phyloP scores from a whole-genome alignment of 2,888 invertebrate species.

The Apeira syringaria region DNA sequence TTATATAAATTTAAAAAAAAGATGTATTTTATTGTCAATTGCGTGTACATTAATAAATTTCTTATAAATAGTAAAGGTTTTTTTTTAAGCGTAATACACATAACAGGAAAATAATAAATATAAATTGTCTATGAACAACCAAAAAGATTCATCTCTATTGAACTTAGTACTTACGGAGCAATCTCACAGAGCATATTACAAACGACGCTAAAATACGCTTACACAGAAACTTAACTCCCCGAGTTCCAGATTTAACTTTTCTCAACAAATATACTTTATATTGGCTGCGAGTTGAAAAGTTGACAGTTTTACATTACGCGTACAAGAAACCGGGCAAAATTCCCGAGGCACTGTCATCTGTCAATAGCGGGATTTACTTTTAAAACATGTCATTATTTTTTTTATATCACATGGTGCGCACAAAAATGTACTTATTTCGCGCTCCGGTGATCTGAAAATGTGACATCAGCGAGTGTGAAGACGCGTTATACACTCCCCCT shows the following conservation, averaged over 20 bases:
- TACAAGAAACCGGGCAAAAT: constrained; percentile 24
- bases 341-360: constrained; percentile 48
- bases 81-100: too few species aligned
- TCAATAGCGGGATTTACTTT: constrained; percentile 72
- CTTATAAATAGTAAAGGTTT: too few species aligned
- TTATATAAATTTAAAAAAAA: too few species aligned
- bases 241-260: constrained; percentile 24
- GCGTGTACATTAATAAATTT: too few species aligned
- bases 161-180: background rate
- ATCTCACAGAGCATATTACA: background rate
- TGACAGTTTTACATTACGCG: constrained; percentile 33
- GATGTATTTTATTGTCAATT: too few species aligned
- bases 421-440: constrained; percentile 83
- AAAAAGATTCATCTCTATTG: background rate
- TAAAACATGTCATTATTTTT: constrained; percentile 78
- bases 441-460: constrained; percentile 82
- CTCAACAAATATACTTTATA: constrained; percentile 24
- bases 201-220: constrained; percentile 7
- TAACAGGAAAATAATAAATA: too few species aligned
- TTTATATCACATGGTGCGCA: constrained; percentile 76
- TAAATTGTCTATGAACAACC: too few species aligned
- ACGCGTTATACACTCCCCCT: constrained; percentile 39
- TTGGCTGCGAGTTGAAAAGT: constrained; percentile 22
- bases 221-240: constrained; percentile 15
- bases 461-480: constrained; percentile 78